Percentiles rank a stretch among this genome's conserved stretches.
Evolutionary conservation across 1,140 invertebrate species (phyloP).

Genomic region (Drosophila ohnishii): DNA sequence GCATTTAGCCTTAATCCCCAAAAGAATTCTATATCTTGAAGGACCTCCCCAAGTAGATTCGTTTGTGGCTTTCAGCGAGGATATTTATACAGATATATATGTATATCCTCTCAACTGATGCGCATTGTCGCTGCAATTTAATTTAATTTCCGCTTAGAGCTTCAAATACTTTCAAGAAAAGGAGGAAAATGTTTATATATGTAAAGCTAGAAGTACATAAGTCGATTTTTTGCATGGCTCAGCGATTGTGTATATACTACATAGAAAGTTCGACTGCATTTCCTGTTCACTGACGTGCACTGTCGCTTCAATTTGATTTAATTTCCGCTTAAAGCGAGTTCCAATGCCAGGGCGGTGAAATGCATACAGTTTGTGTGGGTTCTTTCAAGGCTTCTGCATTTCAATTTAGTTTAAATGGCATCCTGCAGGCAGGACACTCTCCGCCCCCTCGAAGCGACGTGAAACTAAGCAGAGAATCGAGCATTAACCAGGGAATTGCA

Average conservation of each 20-base stretch:
- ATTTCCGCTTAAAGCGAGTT: constrained; percentile 42
- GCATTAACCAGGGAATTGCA: constrained; percentile 59
- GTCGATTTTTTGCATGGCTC: constrained; percentile 8
- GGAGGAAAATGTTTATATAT: constrained; percentile 3
- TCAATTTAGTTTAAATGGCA: constrained; percentile 61
- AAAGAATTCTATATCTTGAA: no score
- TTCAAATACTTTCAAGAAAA: constrained; percentile 9
- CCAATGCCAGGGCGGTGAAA: constrained; percentile 14
- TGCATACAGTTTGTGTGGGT: constrained; percentile 26
- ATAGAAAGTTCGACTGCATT: constrained; percentile 16
- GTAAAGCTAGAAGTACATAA: not conserved
- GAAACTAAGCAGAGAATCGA: constrained; percentile 28
- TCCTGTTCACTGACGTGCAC: constrained; percentile 26
- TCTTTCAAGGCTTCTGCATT: constrained; percentile 42
- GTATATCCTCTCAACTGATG: not conserved
- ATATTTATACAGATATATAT: not conserved
- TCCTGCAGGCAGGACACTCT: constrained; percentile 20
- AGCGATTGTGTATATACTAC: not conserved
- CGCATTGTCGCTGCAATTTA: constrained; percentile 4
- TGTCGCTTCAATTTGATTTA: constrained; percentile 48
- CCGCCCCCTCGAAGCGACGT: not conserved
- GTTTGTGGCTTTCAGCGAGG: not conserved
- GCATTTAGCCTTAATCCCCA: not conserved
- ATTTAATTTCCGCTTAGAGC: constrained; percentile 12
- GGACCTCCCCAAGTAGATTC: not conserved